Evolutionary conservation across 2,888 invertebrate genomes (phyloP).

Genomic region (Cerceris rybyensis): DNA sequence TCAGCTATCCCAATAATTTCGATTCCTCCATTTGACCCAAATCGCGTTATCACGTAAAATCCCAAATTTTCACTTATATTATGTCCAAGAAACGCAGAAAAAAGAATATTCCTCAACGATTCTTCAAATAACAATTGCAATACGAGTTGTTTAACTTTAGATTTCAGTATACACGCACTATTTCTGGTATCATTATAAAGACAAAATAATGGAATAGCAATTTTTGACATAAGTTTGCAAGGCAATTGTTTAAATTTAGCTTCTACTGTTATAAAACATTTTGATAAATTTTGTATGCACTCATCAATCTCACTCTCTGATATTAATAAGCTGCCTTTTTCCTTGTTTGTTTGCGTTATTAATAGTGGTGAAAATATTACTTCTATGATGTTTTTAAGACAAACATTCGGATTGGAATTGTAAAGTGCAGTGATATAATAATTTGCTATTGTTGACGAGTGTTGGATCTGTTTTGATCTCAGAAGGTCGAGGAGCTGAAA

Average conservation of each 20-base stretch:
- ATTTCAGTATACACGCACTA: constrained; percentile 69
- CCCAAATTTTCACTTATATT: constrained; percentile 68
- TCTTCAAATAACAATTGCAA: constrained; percentile 67
- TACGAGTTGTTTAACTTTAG: constrained; percentile 68
- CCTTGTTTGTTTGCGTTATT: constrained; percentile 18
- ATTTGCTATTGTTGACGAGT: constrained; percentile 83
- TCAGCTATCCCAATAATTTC: constrained; percentile 69
- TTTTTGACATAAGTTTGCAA: constrained; percentile 64
- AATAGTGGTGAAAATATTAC: constrained; percentile 75
- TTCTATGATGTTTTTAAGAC: constrained; percentile 79
- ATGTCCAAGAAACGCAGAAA: constrained; percentile 70
- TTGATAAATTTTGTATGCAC: constrained; percentile 76
- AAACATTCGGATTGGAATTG: constrained; percentile 82
- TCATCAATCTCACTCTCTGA: constrained; percentile 74
- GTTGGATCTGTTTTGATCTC: constrained; percentile 76
- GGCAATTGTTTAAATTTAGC: constrained; percentile 78
- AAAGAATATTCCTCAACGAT: constrained; percentile 61
- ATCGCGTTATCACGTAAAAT: constrained; percentile 65
- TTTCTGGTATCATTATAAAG: constrained; percentile 67
- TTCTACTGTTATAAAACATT: constrained; percentile 75
- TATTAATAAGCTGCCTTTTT: background rate
- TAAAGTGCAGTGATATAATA: constrained; percentile 84
- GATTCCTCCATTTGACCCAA: constrained; percentile 74
- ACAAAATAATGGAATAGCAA: constrained; percentile 75
- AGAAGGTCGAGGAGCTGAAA: constrained; percentile 83